Conservation (phyloP, 2,113 vertebrate genomes). For the Cariama cristata region DNA sequence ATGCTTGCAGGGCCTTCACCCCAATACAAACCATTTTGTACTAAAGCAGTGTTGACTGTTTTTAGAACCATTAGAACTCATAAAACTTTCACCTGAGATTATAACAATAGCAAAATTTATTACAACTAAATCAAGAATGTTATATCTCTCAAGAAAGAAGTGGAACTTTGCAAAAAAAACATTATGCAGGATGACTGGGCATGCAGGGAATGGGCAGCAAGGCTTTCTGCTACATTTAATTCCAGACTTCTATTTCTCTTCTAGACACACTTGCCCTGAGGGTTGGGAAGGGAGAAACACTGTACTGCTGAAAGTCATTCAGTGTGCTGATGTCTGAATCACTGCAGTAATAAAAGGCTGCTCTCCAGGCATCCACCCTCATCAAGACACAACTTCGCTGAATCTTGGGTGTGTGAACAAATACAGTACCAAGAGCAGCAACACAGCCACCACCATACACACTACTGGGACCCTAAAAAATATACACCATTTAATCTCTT, state of each 20-base stretch:
- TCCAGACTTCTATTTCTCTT: slow-evolving; percentile 18
- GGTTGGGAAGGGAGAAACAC: slow-evolving; percentile 1
- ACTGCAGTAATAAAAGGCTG: slow-evolving; percentile 52
- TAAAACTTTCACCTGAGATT: not conserved
- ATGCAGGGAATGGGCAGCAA: not conserved
- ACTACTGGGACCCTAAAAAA: not conserved
- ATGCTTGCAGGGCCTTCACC: not conserved
- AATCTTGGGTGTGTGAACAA: not conserved
- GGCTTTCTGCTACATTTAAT: slow-evolving; percentile 32
- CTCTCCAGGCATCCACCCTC: slow-evolving; percentile 44
- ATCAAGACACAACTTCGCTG: not conserved
- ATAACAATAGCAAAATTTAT: not conserved
- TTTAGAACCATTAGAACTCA: not conserved
- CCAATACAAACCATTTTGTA: not conserved
- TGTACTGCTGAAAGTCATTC: slow-evolving; percentile 41
- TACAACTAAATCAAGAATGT: not conserved
- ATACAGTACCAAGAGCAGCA: not conserved
- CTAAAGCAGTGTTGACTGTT: not conserved
- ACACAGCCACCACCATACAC: not conserved
- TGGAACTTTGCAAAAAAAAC: not conserved
- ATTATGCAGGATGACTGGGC: not conserved
- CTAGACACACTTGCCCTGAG: slow-evolving; percentile 37
- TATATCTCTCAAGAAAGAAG: not conserved
- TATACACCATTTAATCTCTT: not conserved
- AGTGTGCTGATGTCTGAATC: slow-evolving; percentile 45